phyloP scores from a whole-genome alignment of 2,888 invertebrate genomes.

The Orchestes rusci region DNA sequence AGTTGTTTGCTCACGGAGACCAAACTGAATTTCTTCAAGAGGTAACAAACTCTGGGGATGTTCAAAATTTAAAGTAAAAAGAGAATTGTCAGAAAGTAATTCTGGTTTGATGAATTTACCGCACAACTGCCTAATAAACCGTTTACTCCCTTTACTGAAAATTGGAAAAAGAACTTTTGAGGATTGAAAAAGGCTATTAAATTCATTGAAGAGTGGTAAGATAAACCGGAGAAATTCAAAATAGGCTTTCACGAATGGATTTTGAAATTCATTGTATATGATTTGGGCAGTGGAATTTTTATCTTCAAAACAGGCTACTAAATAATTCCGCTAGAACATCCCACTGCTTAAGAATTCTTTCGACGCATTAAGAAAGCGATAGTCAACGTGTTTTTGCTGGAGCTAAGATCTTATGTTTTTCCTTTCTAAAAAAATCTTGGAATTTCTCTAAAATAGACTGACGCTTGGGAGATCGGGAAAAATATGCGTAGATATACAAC shows the following conservation, averaged over 20 bases:
- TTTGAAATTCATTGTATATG: constrained; percentile 14
- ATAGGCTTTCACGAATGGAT: constrained; percentile 14
- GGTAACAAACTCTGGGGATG: not conserved
- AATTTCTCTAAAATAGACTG: constrained; percentile 21
- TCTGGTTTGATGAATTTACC: not conserved
- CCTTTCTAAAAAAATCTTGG: constrained; percentile 11
- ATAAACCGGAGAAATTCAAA: constrained; percentile 8
- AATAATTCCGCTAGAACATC: constrained; percentile 14
- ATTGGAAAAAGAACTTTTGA: constrained; percentile 3
- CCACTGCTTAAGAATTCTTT: constrained; percentile 20
- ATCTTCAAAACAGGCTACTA: constrained; percentile 10
- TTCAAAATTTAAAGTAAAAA: not conserved
- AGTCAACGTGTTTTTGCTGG: constrained; percentile 18
- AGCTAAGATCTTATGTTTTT: constrained; percentile 14
- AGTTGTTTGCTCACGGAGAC: not conserved
- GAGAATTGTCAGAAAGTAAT: not conserved
- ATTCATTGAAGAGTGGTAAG: constrained; percentile 8
- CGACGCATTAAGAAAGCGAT: constrained; percentile 18
- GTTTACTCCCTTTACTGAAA: not conserved
- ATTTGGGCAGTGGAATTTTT: constrained; percentile 13
- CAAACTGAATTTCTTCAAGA: not conserved
- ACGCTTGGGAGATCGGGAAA: constrained; percentile 20
- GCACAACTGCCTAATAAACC: not conserved
- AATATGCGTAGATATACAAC: constrained; percentile 18
- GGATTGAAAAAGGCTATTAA: constrained; percentile 9